These are phyloP conservation scores for Malurus melanocephalus DNA, from an alignment of 2,113 vertebrate species.

Conservation along the genomic window DNA sequence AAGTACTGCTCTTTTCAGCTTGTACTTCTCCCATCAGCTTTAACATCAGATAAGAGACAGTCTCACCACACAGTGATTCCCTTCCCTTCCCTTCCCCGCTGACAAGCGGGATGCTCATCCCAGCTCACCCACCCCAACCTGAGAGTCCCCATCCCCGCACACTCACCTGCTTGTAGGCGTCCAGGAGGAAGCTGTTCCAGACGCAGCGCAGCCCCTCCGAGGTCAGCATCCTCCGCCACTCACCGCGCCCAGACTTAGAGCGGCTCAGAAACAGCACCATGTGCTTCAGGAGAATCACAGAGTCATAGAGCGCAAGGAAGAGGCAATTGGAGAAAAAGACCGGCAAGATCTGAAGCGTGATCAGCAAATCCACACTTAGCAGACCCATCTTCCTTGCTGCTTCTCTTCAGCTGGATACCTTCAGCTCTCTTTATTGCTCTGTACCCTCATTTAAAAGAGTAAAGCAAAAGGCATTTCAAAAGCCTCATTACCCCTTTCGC, in stretches of 20 bases:
- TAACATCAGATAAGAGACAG: fast-evolving
- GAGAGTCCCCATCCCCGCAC: conserved; percentile 22
- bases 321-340: conserved; percentile 98
- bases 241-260: conserved; percentile 77
- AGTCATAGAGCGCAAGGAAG: conserved; percentile 95
- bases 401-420: conserved; percentile 50
- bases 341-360: conserved; percentile 93
- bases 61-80: fast-evolving
- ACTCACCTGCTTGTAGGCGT: conserved; percentile 93
- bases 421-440: conserved; percentile 56
- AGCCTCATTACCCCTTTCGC: conserved; percentile 26
- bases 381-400: conserved; percentile 81
- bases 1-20: background rate
- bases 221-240: conserved; percentile 94
- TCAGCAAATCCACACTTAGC: conserved; percentile 89
- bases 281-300: conserved; percentile 91
- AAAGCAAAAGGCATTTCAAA: conserved; percentile 51
- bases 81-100: background rate
- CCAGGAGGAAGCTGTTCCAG: conserved; percentile 95
- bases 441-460: conserved; percentile 67
- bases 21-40: background rate
- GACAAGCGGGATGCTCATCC: background rate
- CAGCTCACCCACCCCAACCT: background rate
- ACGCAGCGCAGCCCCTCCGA: conserved; percentile 91
- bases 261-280: conserved; percentile 86